Evolutionary conservation across 2,888 invertebrate genomes (phyloP), one percentile per base, ranked within the genome.

Genomic region (Lasioglossum pauxillum): DNA sequence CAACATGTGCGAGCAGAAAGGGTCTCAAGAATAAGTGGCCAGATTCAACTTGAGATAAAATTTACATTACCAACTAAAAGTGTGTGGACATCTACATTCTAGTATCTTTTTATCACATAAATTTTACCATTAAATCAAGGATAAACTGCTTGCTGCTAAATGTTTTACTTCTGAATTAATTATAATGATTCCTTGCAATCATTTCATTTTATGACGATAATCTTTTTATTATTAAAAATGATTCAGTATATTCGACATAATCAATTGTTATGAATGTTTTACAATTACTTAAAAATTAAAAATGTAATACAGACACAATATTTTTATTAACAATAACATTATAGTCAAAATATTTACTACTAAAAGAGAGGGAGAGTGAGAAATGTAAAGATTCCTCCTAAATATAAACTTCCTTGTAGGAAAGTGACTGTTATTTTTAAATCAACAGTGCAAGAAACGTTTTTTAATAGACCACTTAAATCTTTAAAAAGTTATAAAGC

Each of bases 11-110:
- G 16, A 35, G 74, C 27, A 31, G n/a, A 73, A 53, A 64, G 75
- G 41, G 16, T 72, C 72, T 75, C 75, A 75, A 67, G 64, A 72
- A 80, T 73, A 80, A 49, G 44, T 4, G 74, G 19, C n/a, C 69
- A 35, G n/a, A 12, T n/a, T 10, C 16, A 23, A 35, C 7, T 60
- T 46, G 23, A 7, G 35, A 49, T 49, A 71, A 64, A 83, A 46
- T 49, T 41, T 71, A 23, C 41, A n/a, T 5, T 71, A 0, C 38
- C 71, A n/a, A 12, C 12, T 12, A 12, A 71, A 71, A 71, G 71
- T 41, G 12, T 41, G 2, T 38, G n/a, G 2, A 14, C 41, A n/a
- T 41, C n/a, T 71, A 38, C n/a, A 41, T 71, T n/a, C 5, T n/a
- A 10, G n/a, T n/a, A 10, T 19, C 7, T 19, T 8, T 41, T 41